A percentile compares a stretch with the other conserved stretches of the same genome.
Conservation (phyloP, 2,888 invertebrate genomes). For the Hydriomena furcata region DNA sequence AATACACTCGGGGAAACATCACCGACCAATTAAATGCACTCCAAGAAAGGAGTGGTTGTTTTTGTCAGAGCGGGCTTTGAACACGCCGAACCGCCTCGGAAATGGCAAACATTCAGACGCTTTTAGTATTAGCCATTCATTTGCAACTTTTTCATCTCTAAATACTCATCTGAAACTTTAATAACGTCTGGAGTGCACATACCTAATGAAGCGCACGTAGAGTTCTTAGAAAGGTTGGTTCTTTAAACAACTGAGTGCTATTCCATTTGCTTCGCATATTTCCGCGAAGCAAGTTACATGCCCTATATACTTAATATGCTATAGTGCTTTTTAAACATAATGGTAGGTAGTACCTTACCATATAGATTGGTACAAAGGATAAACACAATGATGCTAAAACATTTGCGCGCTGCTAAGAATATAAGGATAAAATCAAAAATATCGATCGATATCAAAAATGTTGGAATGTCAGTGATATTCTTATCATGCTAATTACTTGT, state of each 20-base stretch:
- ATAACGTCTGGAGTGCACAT: slow-evolving; percentile 35
- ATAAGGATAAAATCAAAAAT: too few relatives aligned
- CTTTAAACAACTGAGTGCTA: slow-evolving; percentile 14
- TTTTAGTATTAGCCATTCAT: slow-evolving; percentile 55
- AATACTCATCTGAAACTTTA: slow-evolving; percentile 47
- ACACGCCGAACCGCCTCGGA: slow-evolving; percentile 61
- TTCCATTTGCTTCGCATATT: slow-evolving; percentile 21
- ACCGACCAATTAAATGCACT: slow-evolving; percentile 65
- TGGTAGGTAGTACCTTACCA: too few relatives aligned
- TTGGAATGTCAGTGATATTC: too few relatives aligned
- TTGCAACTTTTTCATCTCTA: slow-evolving; percentile 58
- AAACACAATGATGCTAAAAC: too few relatives aligned
- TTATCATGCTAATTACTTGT: too few relatives aligned
- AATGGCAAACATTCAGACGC: slow-evolving; percentile 61
- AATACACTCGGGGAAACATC: slow-evolving; percentile 38
- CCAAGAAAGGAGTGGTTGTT: slow-evolving; percentile 61
- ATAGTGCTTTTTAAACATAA: not conserved
- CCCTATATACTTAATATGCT: slow-evolving; percentile 1
- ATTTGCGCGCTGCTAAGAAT: too few relatives aligned
- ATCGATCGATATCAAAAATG: too few relatives aligned
- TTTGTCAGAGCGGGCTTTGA: slow-evolving; percentile 68
- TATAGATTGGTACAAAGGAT: too few relatives aligned
- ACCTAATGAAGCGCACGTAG: slow-evolving; percentile 20
- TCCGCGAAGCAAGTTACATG: slow-evolving; percentile 24
- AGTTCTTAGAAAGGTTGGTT: slow-evolving; percentile 25